phyloP scores from a whole-genome alignment of 1,140 invertebrate species.

The Olivierus martensii region DNA sequence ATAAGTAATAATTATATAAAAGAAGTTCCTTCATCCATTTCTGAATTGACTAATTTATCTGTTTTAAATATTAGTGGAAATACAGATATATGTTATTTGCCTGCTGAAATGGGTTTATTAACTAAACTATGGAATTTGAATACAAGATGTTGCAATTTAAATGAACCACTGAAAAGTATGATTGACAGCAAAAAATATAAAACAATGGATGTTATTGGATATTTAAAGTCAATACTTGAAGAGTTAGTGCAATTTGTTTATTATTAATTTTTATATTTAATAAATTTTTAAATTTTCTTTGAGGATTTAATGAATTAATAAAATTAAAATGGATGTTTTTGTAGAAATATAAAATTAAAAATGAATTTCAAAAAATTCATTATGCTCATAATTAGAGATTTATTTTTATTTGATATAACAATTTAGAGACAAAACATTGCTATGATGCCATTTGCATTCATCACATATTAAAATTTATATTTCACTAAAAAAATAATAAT shows the following conservation, averaged over 20 bases:
- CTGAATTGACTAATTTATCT: constrained; percentile 73
- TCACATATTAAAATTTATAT: too few relatives aligned
- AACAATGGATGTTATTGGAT: constrained; percentile 92
- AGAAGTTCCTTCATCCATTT: constrained; percentile 67
- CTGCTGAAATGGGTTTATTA: constrained; percentile 85
- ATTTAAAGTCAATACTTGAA: constrained; percentile 60
- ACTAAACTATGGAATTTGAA: constrained; percentile 91
- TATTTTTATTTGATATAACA: too few relatives aligned
- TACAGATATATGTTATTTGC: constrained; percentile 65
- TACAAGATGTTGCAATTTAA: constrained; percentile 71
- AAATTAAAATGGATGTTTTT: too few relatives aligned
- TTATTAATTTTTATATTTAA: too few relatives aligned
- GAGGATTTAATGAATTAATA: too few relatives aligned
- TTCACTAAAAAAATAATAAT: too few relatives aligned
- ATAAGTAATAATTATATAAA: constrained; percentile 73
- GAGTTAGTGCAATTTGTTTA: constrained; percentile 30
- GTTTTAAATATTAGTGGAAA: constrained; percentile 91
- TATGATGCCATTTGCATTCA: too few relatives aligned
- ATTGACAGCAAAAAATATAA: constrained; percentile 85
- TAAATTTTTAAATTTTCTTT: too few relatives aligned
- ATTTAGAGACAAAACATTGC: too few relatives aligned
- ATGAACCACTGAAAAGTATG: constrained; percentile 82
- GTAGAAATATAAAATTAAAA: too few relatives aligned
- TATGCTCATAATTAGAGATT: too few relatives aligned
- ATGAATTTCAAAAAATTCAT: too few relatives aligned